Evolutionary conservation across 2,888 invertebrate species (phyloP), one percentile per base, ranked within the genome.

Genomic region (Drosophila neotestacea): DNA sequence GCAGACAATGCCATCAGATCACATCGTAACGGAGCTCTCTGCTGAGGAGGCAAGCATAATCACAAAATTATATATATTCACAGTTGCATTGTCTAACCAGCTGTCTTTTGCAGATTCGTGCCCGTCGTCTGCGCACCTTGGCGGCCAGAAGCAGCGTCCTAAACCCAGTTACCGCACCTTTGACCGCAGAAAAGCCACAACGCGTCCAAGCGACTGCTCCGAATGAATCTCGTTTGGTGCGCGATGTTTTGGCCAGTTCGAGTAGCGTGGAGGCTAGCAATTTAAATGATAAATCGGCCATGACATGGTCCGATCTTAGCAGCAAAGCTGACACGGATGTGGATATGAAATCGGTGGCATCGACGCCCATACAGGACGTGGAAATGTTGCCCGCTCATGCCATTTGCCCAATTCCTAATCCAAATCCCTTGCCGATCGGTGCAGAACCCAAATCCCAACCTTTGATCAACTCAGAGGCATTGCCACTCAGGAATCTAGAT

Each of bases 11-110:
- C 28, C 59, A 39, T 42, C 58, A 59, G 60, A 60, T 6, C 44
- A 47, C 36, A 55, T 69, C n/a, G 61, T 58, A 71, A 96, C 96
- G 93, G 97, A 97, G 94, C 94, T 97, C 87, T 96, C 95, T 91
- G 96, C 96, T 93, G 97, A 97, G 93, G 97, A 97, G 96, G 97
- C 96, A 93, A 95, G 95, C 75, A 68, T 28, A 41, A 44, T 38
- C 6, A 27, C 9, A 42, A 50, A 47, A 32, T 32, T 32, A 7
- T 6, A 6, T 7, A 9, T 30, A 27, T 27, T 3, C 22, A 22
- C 22, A 22, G 22, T 22, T 22, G 10, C 39, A 13, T 46, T 51
- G 13, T 55, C 47, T 50, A 50, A 63, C 54, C 28, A 44, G 48
- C 52, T 34, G 90, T 91, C 92, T 22, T 92, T 92, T 91, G 89